A percentile compares a stretch with the other conserved stretches of the same genome.
Evolutionary conservation across 2,113 vertebrate genomes (phyloP).

Genomic region (Zosterops pallidus): DNA sequence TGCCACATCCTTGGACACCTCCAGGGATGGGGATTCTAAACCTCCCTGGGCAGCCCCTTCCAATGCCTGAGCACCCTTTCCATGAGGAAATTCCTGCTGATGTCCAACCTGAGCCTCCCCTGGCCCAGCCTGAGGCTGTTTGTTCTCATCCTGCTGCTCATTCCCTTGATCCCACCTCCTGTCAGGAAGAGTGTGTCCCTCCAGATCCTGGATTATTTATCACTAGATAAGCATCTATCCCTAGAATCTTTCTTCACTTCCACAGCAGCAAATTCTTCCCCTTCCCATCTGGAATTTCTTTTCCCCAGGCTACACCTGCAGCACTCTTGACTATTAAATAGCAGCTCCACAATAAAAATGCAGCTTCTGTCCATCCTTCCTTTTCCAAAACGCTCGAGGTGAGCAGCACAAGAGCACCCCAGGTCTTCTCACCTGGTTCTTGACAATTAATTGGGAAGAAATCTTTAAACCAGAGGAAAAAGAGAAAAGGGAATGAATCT

Average conservation of each 20-base stretch:
- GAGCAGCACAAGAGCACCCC: not conserved
- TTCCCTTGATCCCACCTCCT: not conserved
- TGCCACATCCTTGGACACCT: not conserved
- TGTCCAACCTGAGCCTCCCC: not conserved
- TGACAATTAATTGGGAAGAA: not conserved
- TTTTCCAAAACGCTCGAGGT: not conserved
- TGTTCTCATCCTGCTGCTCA: not conserved
- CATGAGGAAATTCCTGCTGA: not conserved
- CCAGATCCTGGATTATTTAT: not conserved
- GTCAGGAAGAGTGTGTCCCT: not conserved
- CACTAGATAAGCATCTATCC: fast-evolving
- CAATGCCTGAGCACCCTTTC: not conserved
- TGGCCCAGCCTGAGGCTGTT: not conserved
- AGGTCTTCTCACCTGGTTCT: not conserved
- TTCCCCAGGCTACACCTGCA: not conserved
- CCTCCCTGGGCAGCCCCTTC: not conserved
- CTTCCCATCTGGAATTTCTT: not conserved
- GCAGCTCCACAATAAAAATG: not conserved
- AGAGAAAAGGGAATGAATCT: not conserved
- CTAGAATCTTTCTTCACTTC: not conserved
- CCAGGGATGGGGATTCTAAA: not conserved
- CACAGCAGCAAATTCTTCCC: not conserved
- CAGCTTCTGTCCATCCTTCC: not conserved
- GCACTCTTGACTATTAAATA: not conserved
- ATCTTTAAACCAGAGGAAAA: not conserved